phyloP scores from a whole-genome alignment of 2,888 invertebrate species.

The Zonitis immaculata region DNA sequence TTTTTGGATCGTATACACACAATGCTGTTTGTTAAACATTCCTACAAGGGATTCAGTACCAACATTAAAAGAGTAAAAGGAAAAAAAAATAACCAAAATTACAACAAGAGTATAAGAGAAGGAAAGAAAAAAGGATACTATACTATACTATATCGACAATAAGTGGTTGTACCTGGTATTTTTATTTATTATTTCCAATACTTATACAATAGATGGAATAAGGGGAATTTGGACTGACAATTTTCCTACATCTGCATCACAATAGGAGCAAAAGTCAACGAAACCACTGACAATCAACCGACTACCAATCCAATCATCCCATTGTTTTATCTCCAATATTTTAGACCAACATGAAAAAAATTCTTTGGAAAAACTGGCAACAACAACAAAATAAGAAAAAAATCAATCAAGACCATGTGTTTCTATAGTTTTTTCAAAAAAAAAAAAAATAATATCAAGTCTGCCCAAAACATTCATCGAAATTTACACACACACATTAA shows the following conservation, averaged over 20 bases:
- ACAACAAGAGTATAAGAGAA: slow-evolving; percentile 28
- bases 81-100: not conserved
- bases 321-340: too few species aligned
- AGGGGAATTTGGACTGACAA: slow-evolving; percentile 31
- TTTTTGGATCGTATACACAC: slow-evolving; percentile 22
- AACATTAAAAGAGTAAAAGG: too few species aligned
- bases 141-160: slow-evolving; percentile 11
- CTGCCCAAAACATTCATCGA: not conserved
- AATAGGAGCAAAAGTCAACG: slow-evolving; percentile 27
- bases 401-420: not conserved
- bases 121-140: slow-evolving; percentile 28
- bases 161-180: slow-evolving; percentile 21
- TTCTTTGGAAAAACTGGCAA: not conserved
- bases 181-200: slow-evolving; percentile 14
- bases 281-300: not conserved
- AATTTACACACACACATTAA: not conserved
- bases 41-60: slow-evolving; percentile 9
- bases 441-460: too few species aligned
- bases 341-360: too few species aligned
- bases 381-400: not conserved
- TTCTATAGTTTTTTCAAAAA: not conserved
- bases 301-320: not conserved
- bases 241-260: slow-evolving; percentile 37
- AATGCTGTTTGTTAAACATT: slow-evolving; percentile 28
- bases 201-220: slow-evolving; percentile 36